These are phyloP conservation scores for Colistium nudipinnis DNA, from an alignment of 2,113 vertebrate species.

Conservation along the genomic window DNA sequence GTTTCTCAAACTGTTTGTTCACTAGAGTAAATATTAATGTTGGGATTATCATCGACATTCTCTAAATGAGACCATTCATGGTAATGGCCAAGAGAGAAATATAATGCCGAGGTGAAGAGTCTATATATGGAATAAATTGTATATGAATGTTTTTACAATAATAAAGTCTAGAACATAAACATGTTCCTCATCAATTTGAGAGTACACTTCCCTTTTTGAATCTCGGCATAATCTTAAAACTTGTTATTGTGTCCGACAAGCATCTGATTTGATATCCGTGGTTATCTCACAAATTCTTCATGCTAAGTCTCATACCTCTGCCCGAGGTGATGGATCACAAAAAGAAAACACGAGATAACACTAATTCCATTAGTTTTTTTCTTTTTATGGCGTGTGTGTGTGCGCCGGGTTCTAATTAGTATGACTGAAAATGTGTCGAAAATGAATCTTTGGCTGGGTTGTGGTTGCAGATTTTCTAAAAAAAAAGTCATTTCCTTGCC, in stretches of 20 bases:
- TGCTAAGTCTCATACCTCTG: constrained; percentile 1
- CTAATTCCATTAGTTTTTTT: background rate
- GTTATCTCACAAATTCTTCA: constrained; percentile 22
- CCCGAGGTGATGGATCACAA: constrained; percentile 21
- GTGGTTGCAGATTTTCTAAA: constrained; percentile 17
- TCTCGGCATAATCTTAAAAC: constrained; percentile 5
- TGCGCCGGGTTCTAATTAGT: constrained; percentile 3
- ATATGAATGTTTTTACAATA: no score
- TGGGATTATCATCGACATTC: background rate
- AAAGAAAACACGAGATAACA: background rate
- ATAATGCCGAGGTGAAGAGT: no score
- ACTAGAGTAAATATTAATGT: no score
- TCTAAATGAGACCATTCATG: background rate
- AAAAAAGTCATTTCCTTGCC: constrained; percentile 36
- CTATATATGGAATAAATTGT: no score
- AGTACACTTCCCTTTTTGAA: constrained; percentile 24
- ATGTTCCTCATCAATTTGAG: no score
- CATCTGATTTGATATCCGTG: constrained; percentile 18
- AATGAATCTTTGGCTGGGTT: constrained; percentile 16
- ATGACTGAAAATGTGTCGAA: constrained; percentile 4
- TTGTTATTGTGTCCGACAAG: constrained; percentile 24
- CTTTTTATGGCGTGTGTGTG: background rate
- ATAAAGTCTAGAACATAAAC: no score
- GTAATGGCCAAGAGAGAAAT: background rate
- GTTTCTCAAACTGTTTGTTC: background rate